Conservation (phyloP, 2,113 vertebrate genomes). For the Oriolus oriolus region DNA sequence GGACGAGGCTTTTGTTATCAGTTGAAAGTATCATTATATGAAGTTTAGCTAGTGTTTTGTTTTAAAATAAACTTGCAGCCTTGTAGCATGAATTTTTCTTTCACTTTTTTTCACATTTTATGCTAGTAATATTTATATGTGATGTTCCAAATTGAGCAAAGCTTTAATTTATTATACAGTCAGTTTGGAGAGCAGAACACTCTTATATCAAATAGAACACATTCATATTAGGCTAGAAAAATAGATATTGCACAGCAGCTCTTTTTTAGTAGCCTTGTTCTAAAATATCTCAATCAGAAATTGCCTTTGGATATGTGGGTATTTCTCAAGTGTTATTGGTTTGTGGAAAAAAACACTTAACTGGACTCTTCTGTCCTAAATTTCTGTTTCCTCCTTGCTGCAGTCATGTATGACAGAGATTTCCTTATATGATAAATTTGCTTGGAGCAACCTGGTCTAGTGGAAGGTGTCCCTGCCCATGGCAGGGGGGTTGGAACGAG, state of each 20-base stretch:
- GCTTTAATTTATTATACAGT: not conserved
- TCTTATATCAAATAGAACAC: not conserved
- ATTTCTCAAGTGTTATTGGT: not conserved
- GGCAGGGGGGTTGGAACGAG: not conserved
- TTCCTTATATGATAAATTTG: not conserved
- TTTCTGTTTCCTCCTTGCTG: not conserved
- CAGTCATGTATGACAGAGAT: not conserved
- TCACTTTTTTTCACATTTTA: not conserved
- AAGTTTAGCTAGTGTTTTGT: not conserved
- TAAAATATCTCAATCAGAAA: not conserved
- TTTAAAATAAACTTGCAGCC: not conserved
- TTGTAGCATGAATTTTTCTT: not conserved
- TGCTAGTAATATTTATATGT: not conserved
- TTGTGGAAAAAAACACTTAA: not conserved
- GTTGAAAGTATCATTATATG: not conserved
- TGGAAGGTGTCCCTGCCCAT: not conserved
- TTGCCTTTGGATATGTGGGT: not conserved
- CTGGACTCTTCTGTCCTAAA: not conserved
- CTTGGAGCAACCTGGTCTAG: not conserved
- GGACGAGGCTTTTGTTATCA: not conserved
- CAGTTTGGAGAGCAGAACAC: not conserved
- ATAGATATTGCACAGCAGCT: not conserved
- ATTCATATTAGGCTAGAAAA: not conserved
- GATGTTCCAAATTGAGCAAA: not conserved
- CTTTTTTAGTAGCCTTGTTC: not conserved